phyloP scores from a whole-genome alignment of 2,888 invertebrate genomes.

The Eulithis testata region DNA sequence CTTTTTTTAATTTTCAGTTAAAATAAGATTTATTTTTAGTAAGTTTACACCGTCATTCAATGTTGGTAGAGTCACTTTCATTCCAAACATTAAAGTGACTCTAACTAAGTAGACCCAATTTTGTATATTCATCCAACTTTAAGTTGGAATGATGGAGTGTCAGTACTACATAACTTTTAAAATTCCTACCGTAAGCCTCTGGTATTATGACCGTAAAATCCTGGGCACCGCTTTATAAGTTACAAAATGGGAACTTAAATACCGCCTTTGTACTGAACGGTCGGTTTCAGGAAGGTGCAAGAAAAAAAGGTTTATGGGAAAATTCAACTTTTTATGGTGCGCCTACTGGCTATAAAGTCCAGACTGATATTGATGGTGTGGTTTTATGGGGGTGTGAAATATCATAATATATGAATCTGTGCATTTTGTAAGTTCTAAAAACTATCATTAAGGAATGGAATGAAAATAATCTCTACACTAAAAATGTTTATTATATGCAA shows the following conservation, averaged over 20 bases:
- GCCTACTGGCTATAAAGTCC: conserved; percentile 10
- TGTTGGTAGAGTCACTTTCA: no score
- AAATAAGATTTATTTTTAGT: no score
- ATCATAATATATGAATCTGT: conserved; percentile 2
- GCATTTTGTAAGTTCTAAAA: background rate
- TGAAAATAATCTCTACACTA: no score
- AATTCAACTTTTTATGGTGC: conserved; percentile 20
- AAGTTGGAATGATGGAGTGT: background rate
- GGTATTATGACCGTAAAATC: conserved; percentile 43
- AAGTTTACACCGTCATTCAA: no score
- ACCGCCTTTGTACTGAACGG: conserved; percentile 30
- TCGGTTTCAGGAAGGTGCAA: conserved; percentile 14
- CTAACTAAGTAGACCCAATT: no score
- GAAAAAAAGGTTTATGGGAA: conserved; percentile 25
- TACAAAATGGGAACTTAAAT: conserved; percentile 41
- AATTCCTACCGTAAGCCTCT: conserved; percentile 7
- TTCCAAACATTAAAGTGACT: no score
- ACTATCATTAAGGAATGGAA: background rate
- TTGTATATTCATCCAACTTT: no score
- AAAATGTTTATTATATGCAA: no score
- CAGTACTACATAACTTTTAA: background rate
- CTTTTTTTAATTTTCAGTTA: no score
- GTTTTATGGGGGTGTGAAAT: background rate
- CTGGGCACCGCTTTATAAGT: conserved; percentile 41
- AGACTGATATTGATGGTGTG: conserved; percentile 4